phyloP scores from a whole-genome alignment of 2,888 invertebrate genomes.

The Erebia palarica region DNA sequence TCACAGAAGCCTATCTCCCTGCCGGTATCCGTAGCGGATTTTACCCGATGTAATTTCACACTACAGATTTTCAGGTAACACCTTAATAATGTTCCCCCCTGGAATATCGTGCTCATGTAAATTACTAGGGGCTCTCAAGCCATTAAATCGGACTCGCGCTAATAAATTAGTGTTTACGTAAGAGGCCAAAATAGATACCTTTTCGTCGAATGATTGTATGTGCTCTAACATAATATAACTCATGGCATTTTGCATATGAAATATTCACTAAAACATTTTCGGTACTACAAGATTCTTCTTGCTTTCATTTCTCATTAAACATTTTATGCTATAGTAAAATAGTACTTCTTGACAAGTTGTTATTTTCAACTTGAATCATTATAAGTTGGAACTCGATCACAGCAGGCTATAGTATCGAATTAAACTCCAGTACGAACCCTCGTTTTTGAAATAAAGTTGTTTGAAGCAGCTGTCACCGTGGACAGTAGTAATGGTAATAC shows the following conservation, averaged over 20 bases:
- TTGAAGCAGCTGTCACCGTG: conserved; percentile 73
- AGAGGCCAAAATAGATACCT: not conserved
- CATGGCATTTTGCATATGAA: too few species aligned
- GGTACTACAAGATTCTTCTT: not conserved
- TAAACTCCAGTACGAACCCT: conserved; percentile 43
- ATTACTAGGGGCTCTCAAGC: conserved; percentile 29
- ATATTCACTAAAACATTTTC: not conserved
- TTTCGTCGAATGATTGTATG: not conserved
- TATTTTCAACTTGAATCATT: conserved; percentile 39
- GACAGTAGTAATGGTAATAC: conserved; percentile 80
- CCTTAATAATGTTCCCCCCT: conserved; percentile 48
- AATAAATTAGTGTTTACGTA: conserved; percentile 27
- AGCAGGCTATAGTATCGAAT: conserved; percentile 42
- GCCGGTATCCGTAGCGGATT: conserved; percentile 54
- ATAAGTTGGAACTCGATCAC: conserved; percentile 41
- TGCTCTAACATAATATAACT: not conserved
- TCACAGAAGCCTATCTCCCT: conserved; percentile 57
- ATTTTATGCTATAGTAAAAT: not conserved
- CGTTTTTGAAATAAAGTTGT: conserved; percentile 71
- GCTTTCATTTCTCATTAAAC: not conserved
- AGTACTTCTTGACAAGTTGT: conserved; percentile 27
- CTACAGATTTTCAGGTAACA: conserved; percentile 56
- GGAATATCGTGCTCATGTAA: conserved; percentile 31
- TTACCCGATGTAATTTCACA: conserved; percentile 64
- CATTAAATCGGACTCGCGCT: conserved; percentile 27